A percentile compares a stretch with the other conserved stretches of the same genome.
Conservation (phyloP, 2,888 invertebrate genomes). For the Drosophila fungiperda region DNA sequence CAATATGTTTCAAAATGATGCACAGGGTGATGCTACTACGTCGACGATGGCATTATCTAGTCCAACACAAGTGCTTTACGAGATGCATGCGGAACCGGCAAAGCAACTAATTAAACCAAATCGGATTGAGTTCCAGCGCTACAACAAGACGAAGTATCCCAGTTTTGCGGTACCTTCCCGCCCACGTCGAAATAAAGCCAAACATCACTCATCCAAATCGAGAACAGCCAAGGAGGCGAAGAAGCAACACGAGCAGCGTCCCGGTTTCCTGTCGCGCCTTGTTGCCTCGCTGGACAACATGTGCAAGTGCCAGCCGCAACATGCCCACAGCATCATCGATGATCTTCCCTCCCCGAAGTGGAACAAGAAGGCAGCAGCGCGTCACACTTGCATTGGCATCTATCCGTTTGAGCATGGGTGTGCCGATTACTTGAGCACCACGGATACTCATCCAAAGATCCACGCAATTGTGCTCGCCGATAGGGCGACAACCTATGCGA, state of each 20-base stretch:
- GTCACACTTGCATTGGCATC: constrained; percentile 86
- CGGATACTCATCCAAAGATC: constrained; percentile 88
- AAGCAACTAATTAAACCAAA: constrained; percentile 65
- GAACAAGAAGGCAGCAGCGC: constrained; percentile 60
- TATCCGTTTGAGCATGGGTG: constrained; percentile 90
- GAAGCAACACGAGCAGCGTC: constrained; percentile 23
- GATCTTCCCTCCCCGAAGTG: constrained; percentile 74
- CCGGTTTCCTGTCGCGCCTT: constrained; percentile 61
- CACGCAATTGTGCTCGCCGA: constrained; percentile 87
- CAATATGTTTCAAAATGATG: constrained; percentile 64
- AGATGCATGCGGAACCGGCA: constrained; percentile 75
- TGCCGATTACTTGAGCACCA: constrained; percentile 88
- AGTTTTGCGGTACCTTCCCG: constrained; percentile 35
- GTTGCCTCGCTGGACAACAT: constrained; percentile 70
- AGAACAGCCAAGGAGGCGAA: neutral
- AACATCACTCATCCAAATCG: constrained; percentile 1
- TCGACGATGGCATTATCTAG: constrained; percentile 37
- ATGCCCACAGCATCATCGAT: constrained; percentile 53
- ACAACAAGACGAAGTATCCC: constrained; percentile 47
- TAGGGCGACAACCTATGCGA: constrained; percentile 87
- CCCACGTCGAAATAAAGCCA: constrained; percentile 32
- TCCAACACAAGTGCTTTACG: constrained; percentile 73
- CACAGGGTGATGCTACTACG: constrained; percentile 41
- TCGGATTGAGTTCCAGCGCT: constrained; percentile 82
- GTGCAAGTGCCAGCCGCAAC: constrained; percentile 63